Conservation (phyloP, 2,113 vertebrate genomes). For the Chroicocephalus ridibundus region DNA sequence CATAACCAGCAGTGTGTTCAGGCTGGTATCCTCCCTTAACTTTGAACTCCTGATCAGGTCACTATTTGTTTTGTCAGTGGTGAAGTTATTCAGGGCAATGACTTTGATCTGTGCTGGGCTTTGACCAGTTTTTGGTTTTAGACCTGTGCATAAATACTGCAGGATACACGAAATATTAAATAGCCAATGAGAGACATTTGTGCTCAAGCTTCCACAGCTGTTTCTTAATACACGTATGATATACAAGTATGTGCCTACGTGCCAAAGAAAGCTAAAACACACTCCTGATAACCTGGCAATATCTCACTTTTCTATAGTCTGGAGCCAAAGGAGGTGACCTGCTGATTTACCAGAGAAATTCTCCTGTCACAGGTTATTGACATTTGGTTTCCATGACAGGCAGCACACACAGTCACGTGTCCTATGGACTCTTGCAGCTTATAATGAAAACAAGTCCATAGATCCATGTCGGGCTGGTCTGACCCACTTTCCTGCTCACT, state of each 20-base stretch:
- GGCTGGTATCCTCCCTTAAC: background rate
- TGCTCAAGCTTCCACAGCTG: background rate
- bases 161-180: background rate
- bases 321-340: background rate
- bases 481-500: background rate
- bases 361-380: background rate
- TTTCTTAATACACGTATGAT: background rate
- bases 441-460: background rate
- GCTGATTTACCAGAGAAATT: background rate
- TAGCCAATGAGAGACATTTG: background rate
- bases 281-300: background rate
- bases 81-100: background rate
- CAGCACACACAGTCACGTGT: background rate
- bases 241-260: rapidly evolving
- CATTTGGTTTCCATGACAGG: background rate
- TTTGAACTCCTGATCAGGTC: background rate
- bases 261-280: background rate
- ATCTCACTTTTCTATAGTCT: background rate
- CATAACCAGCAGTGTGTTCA: background rate
- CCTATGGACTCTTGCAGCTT: background rate
- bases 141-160: background rate
- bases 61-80: background rate
- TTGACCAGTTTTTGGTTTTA: background rate
- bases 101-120: background rate
- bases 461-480: background rate